Evolutionary conservation across 1,140 invertebrate species (phyloP), one percentile per base, ranked within the genome.

Genomic region (Brachystomella parvula): DNA sequence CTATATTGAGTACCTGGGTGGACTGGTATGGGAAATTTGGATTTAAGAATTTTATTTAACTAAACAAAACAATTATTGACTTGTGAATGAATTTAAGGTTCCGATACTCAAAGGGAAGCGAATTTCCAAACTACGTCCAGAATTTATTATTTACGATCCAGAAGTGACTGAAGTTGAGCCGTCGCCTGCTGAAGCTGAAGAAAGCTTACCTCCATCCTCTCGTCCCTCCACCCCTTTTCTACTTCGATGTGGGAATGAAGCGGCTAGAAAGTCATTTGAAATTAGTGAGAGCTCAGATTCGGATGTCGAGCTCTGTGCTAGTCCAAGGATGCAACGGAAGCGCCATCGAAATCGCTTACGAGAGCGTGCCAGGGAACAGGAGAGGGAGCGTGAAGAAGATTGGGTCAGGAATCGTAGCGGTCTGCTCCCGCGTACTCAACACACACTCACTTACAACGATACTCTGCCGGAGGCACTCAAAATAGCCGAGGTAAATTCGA

Each of bases 121-220:
- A 63, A 96, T 91, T 3, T 96, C 93, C 76, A 98, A 98, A 81
- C 90, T 99, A 58, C 83, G 94, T 57, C 96, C 96, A 0, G 96
- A 98, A 78, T 99, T 99, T 79, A 90, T 98, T 32, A 98, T 99
- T 73, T 98, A 91, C 76, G 92, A 98, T 81, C 95, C 95, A 0
- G 90, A 95, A 78, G 85, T 82, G 24, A 56, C 64, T 15, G 84
- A 85, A 79, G 85, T 53, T 24, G 21, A 53, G 6, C 24, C 49
- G 9, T 6, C 9, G 6, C 49, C 49, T 53, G 49, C 12, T 17
- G 49, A 53, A 26, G 12, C 24, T 53, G 3, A 12, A 53, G 49
- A 12, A 9, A 44, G n/a, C 39, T 9, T 9, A 44, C 39, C n/a
- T 44, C 39, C 39, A 9, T 44, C 39, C 39, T 12, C 9, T n/a